Conservation (phyloP, 2,113 vertebrate genomes). For the Siniperca chuatsi region DNA sequence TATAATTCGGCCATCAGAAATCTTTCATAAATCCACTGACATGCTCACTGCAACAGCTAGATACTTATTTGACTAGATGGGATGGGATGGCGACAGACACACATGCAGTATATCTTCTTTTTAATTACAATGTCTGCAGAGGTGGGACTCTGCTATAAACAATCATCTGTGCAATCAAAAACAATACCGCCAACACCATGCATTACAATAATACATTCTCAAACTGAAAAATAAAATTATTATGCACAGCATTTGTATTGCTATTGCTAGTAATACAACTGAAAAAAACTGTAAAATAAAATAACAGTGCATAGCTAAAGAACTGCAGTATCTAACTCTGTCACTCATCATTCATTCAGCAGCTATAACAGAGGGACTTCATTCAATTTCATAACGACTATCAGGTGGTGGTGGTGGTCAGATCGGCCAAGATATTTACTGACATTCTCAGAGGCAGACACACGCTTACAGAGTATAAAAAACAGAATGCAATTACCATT, state of each 20-base stretch:
- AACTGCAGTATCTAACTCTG: conserved; percentile 13
- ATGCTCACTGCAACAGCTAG: conserved; percentile 71
- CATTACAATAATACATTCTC: conserved; percentile 57
- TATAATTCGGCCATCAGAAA: conserved; percentile 80
- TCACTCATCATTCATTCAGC: conserved; percentile 26
- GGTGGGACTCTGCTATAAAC: conserved; percentile 82
- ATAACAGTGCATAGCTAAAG: neutral
- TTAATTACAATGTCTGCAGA: conserved; percentile 87
- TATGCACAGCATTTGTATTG: conserved; percentile 43
- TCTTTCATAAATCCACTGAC: conserved; percentile 76
- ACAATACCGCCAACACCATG: conserved; percentile 64
- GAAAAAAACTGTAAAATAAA: conserved; percentile 36
- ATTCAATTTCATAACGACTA: conserved; percentile 46
- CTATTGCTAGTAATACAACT: conserved; percentile 39
- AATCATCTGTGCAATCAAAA: conserved; percentile 83
- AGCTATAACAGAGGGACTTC: conserved; percentile 7
- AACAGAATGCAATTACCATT: conserved; percentile 1
- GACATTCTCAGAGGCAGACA: conserved; percentile 30
- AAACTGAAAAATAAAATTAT: conserved; percentile 59
- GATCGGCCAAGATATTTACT: conserved; percentile 51
- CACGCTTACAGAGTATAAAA: conserved; percentile 6
- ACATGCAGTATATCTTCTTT: conserved; percentile 78
- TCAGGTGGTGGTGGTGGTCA: conserved; percentile 41
- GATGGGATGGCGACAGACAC: conserved; percentile 78
- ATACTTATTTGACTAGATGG: conserved; percentile 80